Percentiles rank a stretch among this genome's conserved stretches.
phyloP scores from a whole-genome alignment of 2,113 vertebrate species.

The Entelurus aequoreus region DNA sequence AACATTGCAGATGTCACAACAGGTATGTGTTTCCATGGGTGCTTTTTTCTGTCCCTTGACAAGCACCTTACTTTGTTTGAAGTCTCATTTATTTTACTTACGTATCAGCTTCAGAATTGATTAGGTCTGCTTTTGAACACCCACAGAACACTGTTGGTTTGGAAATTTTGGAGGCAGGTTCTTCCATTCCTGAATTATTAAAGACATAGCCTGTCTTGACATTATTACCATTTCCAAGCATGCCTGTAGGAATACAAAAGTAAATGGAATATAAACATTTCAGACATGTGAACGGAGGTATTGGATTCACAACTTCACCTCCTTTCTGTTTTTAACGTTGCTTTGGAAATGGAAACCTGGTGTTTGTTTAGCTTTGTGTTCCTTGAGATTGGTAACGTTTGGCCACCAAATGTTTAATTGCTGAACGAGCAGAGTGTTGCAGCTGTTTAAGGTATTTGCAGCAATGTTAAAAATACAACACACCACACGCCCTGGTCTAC shows the following conservation, averaged over 20 bases:
- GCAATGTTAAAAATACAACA: neutral
- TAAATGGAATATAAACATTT: constrained; percentile 65
- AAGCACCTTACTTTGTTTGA: constrained; percentile 65
- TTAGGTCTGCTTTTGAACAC: constrained; percentile 56
- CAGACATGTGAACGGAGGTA: constrained; percentile 60
- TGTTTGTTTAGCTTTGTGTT: constrained; percentile 60
- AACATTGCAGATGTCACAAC: constrained; percentile 58
- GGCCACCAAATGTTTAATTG: constrained; percentile 59
- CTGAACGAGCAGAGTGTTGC: constrained; percentile 38
- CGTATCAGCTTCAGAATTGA: constrained; percentile 68
- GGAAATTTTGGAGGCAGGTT: constrained; percentile 52
- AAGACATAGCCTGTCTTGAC: constrained; percentile 52
- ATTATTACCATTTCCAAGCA: constrained; percentile 60
- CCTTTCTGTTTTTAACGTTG: constrained; percentile 40
- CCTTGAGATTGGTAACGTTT: constrained; percentile 57
- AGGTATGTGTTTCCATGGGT: constrained; percentile 43
- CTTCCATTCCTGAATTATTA: constrained; percentile 46
- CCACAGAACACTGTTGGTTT: constrained; percentile 51
- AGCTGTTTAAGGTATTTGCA: constrained; percentile 46
- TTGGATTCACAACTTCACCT: constrained; percentile 66
- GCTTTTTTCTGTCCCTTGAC: constrained; percentile 57
- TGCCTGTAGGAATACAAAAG: constrained; percentile 55
- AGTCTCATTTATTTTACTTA: constrained; percentile 72
- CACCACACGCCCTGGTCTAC: neutral
- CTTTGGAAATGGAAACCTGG: constrained; percentile 65